Evolutionary conservation across 2,113 vertebrate genomes (phyloP).

Genomic region (Pantherophis guttatus): DNA sequence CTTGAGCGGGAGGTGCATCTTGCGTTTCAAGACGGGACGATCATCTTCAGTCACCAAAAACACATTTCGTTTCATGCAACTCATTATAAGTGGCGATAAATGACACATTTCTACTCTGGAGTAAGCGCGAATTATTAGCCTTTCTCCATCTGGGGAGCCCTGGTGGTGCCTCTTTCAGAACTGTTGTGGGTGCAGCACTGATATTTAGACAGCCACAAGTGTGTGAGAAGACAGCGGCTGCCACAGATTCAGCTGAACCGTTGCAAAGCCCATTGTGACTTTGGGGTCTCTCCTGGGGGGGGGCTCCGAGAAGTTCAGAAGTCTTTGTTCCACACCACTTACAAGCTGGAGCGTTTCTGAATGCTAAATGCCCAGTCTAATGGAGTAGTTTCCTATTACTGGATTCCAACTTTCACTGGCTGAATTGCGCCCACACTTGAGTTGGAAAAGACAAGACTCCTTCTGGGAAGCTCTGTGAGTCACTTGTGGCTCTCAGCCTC

Average conservation of each 20-base stretch:
- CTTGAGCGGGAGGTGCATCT: accelerated
- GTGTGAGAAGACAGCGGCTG: not conserved
- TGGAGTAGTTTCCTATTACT: not conserved
- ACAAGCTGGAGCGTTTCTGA: constrained; percentile 53
- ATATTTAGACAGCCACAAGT: not conserved
- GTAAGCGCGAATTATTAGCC: not conserved
- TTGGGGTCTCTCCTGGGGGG: not conserved
- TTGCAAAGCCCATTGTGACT: not conserved
- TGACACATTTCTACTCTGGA: not conserved
- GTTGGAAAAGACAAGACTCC: not conserved
- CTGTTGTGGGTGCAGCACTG: not conserved
- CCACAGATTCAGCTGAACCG: not conserved
- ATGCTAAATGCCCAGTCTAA: constrained; percentile 24
- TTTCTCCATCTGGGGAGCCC: not conserved
- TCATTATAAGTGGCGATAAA: not conserved
- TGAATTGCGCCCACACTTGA: not conserved
- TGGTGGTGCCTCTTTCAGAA: not conserved
- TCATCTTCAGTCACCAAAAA: not conserved
- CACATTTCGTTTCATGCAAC: not conserved
- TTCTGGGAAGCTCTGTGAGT: not conserved
- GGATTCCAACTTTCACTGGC: not conserved
- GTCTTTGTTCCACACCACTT: no score
- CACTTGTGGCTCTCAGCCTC: not conserved
- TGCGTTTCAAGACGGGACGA: not conserved
- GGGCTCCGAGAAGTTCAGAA: not conserved